A percentile compares a stretch with the other conserved stretches of the same genome.
These are phyloP conservation scores for Lepidurus apus DNA, from an alignment of 1,140 invertebrate genomes.

Conservation along the genomic window DNA sequence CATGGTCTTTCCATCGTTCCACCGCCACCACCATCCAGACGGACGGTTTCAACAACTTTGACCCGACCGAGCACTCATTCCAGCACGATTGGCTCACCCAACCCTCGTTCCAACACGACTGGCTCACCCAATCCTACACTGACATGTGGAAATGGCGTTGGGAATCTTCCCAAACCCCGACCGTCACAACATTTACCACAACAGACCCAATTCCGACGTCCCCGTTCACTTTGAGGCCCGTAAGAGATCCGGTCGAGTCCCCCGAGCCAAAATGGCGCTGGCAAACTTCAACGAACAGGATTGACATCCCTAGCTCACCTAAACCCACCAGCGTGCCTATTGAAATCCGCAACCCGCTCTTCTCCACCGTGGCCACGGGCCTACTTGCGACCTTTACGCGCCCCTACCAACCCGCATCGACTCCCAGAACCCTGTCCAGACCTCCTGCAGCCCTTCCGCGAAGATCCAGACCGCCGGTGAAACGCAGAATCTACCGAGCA, in stretches of 20 bases:
- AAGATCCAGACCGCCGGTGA: neutral
- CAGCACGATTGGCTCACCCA: conserved; percentile 17
- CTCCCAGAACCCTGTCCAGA: neutral
- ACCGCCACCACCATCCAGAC: neutral
- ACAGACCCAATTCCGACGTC: neutral
- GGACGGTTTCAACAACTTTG: neutral
- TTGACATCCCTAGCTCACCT: neutral
- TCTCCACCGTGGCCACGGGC: neutral
- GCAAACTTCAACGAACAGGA: neutral
- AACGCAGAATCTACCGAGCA: conserved; percentile 31
- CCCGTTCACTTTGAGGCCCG: neutral
- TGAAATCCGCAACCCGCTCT: neutral
- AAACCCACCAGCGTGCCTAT: neutral
- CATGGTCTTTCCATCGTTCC: conserved; percentile 33
- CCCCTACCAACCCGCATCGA: neutral
- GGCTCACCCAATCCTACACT: conserved; percentile 2
- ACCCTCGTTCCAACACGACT: conserved; percentile 2
- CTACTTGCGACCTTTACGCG: neutral
- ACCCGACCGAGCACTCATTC: neutral
- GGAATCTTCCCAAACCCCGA: neutral
- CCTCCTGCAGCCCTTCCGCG: neutral
- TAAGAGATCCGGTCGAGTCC: neutral
- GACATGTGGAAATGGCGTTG: conserved; percentile 18
- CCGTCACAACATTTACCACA: neutral
- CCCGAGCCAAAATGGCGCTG: conserved; percentile 1